Conservation (phyloP, 2,113 vertebrate genomes). For the Accipiter virgatus region DNA sequence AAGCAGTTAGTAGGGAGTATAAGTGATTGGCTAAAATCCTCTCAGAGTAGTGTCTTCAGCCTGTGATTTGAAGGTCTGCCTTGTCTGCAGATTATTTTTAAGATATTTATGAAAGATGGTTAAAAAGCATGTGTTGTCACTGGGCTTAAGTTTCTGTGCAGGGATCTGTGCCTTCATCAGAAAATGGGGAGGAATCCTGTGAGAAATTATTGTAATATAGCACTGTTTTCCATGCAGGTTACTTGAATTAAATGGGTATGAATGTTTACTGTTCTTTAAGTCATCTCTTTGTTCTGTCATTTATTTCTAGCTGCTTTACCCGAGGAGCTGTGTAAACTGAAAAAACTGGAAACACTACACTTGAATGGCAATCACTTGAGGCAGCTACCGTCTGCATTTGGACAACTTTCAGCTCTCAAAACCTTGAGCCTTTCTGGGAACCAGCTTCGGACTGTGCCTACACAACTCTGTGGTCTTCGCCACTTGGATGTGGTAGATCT, state of each 20-base stretch:
- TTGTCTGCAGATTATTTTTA: background rate
- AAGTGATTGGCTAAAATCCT: background rate
- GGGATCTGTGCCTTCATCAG: background rate
- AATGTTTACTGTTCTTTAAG: background rate
- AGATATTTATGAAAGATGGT: background rate
- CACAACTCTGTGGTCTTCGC: constrained; percentile 82
- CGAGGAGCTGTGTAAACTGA: constrained; percentile 87
- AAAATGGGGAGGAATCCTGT: background rate
- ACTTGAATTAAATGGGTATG: background rate
- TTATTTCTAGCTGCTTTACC: constrained; percentile 78
- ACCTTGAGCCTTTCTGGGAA: constrained; percentile 90
- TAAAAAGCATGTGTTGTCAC: background rate
- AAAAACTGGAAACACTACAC: constrained; percentile 91
- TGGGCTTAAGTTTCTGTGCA: background rate
- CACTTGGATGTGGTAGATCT: constrained; percentile 93
- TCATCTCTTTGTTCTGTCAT: background rate
- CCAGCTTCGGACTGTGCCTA: constrained; percentile 83
- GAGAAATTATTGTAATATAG: background rate
- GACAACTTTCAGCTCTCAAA: constrained; percentile 87
- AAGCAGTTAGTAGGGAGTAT: background rate
- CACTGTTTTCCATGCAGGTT: background rate
- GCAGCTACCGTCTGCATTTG: constrained; percentile 79
- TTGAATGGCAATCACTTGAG: constrained; percentile 87
- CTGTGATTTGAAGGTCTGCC: background rate
- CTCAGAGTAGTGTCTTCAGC: background rate